phyloP scores from a whole-genome alignment of 2,888 invertebrate species.

The Spilosoma lubricipeda region DNA sequence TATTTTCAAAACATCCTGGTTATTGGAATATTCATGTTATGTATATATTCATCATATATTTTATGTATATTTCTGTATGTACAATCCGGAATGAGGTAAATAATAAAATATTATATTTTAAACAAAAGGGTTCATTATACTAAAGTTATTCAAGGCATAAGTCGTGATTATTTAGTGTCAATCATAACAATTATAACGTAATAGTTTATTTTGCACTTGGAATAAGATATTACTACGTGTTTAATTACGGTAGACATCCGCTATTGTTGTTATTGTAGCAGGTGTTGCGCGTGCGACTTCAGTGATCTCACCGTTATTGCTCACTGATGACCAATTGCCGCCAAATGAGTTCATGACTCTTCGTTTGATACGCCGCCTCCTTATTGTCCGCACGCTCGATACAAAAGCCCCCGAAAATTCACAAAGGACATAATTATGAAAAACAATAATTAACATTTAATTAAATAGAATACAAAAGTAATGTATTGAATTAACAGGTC shows the following conservation, averaged over 20 bases:
- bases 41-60: no score
- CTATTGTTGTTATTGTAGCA: slow-evolving; percentile 58
- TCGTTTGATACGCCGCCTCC: slow-evolving; percentile 55
- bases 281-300: slow-evolving; percentile 63
- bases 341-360: slow-evolving; percentile 70
- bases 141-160: slow-evolving; percentile 15
- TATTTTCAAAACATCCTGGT: neutral
- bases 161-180: slow-evolving; percentile 37
- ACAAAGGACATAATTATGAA: neutral
- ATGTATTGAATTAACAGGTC: neutral
- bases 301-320: slow-evolving; percentile 82
- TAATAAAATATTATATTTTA: slow-evolving; percentile 2
- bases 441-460: neutral
- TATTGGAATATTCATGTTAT: neutral
- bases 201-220: slow-evolving; percentile 53
- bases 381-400: slow-evolving; percentile 30
- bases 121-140: slow-evolving; percentile 13
- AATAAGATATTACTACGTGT: slow-evolving; percentile 48
- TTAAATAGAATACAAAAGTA: no score
- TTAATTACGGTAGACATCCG: slow-evolving; percentile 63
- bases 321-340: slow-evolving; percentile 77
- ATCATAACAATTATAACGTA: slow-evolving; percentile 49
- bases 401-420: neutral
- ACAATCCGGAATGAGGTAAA: slow-evolving; percentile 5
- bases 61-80: neutral